phyloP scores from a whole-genome alignment of 2,888 invertebrate genomes.

The Lasioglossum leucozonium region DNA sequence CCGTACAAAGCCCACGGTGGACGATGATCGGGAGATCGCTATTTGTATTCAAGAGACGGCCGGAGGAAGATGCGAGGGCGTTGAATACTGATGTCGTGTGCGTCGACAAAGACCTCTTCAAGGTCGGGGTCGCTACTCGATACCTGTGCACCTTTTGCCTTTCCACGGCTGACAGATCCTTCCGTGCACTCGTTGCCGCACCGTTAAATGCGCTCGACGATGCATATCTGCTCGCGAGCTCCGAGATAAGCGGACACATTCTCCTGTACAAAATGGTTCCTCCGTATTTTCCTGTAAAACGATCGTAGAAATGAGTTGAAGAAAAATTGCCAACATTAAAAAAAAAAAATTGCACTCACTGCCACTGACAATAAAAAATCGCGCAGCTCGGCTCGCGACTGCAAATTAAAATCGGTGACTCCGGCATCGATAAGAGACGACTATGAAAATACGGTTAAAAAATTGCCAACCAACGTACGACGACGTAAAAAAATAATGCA shows the following conservation, averaged over 20 bases:
- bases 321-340: too few relatives aligned
- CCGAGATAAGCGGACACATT: background rate
- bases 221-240: background rate
- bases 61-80: conserved; percentile 80
- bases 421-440: too few relatives aligned
- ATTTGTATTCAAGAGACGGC: conserved; percentile 79
- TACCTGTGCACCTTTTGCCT: conserved; percentile 62
- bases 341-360: too few relatives aligned
- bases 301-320: too few relatives aligned
- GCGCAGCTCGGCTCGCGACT: too few relatives aligned
- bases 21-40: conserved; percentile 38
- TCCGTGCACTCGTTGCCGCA: conserved; percentile 33
- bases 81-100: conserved; percentile 82
- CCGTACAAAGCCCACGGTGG: conserved; percentile 54
- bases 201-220: conserved; percentile 40
- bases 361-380: too few relatives aligned
- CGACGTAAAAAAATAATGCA: too few relatives aligned
- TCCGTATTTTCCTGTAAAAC: too few relatives aligned
- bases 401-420: too few relatives aligned
- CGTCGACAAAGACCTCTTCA: conserved; percentile 84
- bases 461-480: too few relatives aligned
- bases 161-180: conserved; percentile 54
- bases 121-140: conserved; percentile 80
- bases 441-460: too few relatives aligned
- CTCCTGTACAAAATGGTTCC: too few relatives aligned